These are phyloP conservation scores for Dasysyrphus tricinctus DNA, from an alignment of 2,888 invertebrate genomes.

Conservation along the genomic window DNA sequence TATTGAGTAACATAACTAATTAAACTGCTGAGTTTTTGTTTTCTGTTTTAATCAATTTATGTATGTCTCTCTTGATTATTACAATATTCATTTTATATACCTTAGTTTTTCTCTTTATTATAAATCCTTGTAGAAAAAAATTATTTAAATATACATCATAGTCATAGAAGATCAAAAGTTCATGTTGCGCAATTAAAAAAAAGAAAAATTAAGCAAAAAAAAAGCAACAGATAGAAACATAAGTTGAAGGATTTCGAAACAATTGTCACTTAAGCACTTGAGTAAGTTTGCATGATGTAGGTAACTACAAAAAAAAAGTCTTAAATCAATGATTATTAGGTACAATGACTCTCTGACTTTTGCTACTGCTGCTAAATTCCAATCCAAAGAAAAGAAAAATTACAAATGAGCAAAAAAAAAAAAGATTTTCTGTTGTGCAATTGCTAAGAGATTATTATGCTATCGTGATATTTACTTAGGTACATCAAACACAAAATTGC, in stretches of 20 bases:
- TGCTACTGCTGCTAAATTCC: background rate
- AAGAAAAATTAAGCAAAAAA: no score
- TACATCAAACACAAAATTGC: slow-evolving; percentile 11
- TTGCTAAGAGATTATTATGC: slow-evolving; percentile 27
- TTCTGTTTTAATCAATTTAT: no score
- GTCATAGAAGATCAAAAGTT: slow-evolving; percentile 17
- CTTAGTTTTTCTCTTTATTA: background rate
- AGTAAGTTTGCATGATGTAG: background rate
- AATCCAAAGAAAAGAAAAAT: slow-evolving; percentile 10
- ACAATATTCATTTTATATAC: background rate
- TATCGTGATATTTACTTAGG: slow-evolving; percentile 30
- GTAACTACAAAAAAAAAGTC: slow-evolving; percentile 2
- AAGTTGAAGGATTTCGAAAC: slow-evolving; percentile 21
- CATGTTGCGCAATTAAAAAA: slow-evolving; percentile 10
- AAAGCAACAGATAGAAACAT: background rate
- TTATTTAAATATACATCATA: slow-evolving; percentile 9
- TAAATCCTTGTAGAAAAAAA: slow-evolving; percentile 9
- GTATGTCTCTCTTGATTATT: no score
- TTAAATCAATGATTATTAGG: slow-evolving; percentile 26
- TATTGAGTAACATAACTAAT: no score
- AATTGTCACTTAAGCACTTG: slow-evolving; percentile 24
- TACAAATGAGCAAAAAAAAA: slow-evolving; percentile 17
- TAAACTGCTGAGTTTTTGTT: no score
- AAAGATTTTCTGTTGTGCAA: slow-evolving; percentile 8
- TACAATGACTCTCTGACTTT: slow-evolving; percentile 19